Base-by-base conservation (phyloP, 2,797 vertebrate species). In the Megalops cyprinoides region DNA sequence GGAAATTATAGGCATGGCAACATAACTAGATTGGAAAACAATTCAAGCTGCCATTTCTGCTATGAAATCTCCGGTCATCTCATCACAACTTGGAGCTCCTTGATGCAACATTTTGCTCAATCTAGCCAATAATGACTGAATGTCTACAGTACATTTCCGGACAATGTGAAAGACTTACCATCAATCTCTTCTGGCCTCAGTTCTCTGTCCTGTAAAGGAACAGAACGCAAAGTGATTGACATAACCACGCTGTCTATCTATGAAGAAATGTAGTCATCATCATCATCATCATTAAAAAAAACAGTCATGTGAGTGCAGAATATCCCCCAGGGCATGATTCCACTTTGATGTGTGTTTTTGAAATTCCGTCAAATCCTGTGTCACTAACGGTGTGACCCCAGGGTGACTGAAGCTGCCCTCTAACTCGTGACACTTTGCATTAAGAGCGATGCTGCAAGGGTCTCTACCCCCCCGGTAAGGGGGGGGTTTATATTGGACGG, bases 121-220 rank as follows among this genome's bases (percentile, higher is more conserved):
- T 37, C 39, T 18, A 39, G 6, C 39, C 37, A 4, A 69, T 69
- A 39, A 42, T 62, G 58, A 31, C 58, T 18, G 7, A n/a, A 71
- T 44, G n/a, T 7, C 20, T 9, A 42, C n/a, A 53, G 51, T 53
- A 42, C 20, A 44, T 44, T 20, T 71, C 71, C 37, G 71, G 39
- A 28, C 10, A 75, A 75, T 73, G 28, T 23, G n/a, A 18, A 34
- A 37, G 31, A 87, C 93, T 92, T 92, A 98, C 97, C 98, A 91
- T 99, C 98, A 44, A 99, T 97, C 90, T 99, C 98, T 87, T 99
- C 98, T 0, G 98, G 98, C 78, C 98, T 95, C 83, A 99, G 94
- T 76, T 98, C 97, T 95, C 98, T 94, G 90, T 98, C 97, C 97
- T 98, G 87, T 87, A 89, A 87, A 89, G 87, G 90, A 78, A 94